Evolutionary conservation across 2,888 invertebrate genomes (phyloP).

Genomic region (Leptinotarsa juncta): DNA sequence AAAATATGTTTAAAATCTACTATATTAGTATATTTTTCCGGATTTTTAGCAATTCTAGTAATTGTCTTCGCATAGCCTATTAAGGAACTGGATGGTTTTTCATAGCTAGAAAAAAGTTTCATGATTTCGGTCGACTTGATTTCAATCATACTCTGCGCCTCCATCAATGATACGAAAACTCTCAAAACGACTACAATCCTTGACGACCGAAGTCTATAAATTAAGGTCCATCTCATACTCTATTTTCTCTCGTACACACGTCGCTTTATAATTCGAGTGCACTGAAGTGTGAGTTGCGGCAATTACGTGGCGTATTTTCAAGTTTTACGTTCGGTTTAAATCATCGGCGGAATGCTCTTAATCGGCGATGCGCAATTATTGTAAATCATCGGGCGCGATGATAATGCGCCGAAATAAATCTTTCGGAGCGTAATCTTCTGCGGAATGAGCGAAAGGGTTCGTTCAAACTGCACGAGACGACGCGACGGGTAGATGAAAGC

Average conservation of each 20-base stretch:
- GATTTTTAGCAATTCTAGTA: too few relatives aligned
- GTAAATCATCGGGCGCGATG: constrained; percentile 44
- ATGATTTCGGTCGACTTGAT: too few relatives aligned
- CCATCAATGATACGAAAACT: background rate
- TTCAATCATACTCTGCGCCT: too few relatives aligned
- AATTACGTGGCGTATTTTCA: constrained; percentile 33
- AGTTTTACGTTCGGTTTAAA: constrained; percentile 39
- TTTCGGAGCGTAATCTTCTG: constrained; percentile 29
- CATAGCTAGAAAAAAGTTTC: too few relatives aligned
- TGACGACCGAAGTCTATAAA: background rate
- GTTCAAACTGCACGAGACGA: background rate
- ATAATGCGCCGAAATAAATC: constrained; percentile 41
- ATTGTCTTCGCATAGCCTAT: too few relatives aligned
- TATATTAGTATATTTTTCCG: too few relatives aligned
- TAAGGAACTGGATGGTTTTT: too few relatives aligned
- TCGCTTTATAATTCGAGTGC: constrained; percentile 15
- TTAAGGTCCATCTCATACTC: background rate
- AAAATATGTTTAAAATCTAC: too few relatives aligned
- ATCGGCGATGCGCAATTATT: constrained; percentile 48
- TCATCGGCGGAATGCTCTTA: constrained; percentile 48
- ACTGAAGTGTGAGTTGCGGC: constrained; percentile 11
- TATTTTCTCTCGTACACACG: background rate
- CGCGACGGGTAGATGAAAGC: background rate
- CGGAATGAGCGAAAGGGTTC: constrained; percentile 23
- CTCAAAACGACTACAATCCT: background rate